Evolutionary conservation across 2,113 vertebrate species (phyloP).

Genomic region (Dascyllus trimaculatus): DNA sequence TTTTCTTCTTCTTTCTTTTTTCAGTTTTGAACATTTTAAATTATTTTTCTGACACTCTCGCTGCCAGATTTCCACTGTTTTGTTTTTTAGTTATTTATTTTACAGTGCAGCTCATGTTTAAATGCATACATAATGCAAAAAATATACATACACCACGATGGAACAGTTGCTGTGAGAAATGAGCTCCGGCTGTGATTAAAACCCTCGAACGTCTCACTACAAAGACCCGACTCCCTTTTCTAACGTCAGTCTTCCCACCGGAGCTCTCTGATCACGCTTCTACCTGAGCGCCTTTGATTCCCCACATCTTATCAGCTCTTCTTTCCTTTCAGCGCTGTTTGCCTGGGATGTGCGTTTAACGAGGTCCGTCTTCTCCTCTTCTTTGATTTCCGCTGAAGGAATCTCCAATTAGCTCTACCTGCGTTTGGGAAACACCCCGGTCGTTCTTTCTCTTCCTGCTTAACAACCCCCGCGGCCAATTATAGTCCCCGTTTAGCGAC

Average conservation of each 20-base stretch:
- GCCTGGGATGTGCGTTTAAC: constrained; percentile 58
- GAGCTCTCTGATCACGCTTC: constrained; percentile 28
- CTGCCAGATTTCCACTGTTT: no score
- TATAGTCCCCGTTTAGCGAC: constrained; percentile 22
- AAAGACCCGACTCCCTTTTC: not conserved
- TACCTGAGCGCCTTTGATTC: constrained; percentile 28
- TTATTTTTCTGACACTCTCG: no score
- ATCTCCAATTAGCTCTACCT: constrained; percentile 62
- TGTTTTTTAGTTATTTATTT: no score
- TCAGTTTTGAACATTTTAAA: no score
- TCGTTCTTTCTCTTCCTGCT: not conserved
- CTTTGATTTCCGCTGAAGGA: constrained; percentile 51
- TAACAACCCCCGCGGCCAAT: constrained; percentile 43
- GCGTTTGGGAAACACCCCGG: constrained; percentile 31
- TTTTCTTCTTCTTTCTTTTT: no score
- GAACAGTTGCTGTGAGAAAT: not conserved
- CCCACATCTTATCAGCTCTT: not conserved
- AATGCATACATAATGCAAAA: not conserved
- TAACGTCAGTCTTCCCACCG: not conserved
- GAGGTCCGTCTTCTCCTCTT: constrained; percentile 12
- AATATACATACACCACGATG: not conserved
- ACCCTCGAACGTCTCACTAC: not conserved
- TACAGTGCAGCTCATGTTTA: not conserved
- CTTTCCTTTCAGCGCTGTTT: not conserved
- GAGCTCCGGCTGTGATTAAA: not conserved